A percentile compares a stretch with the other conserved stretches of the same genome.
These are phyloP conservation scores for Ammodytes dubius DNA, from an alignment of 2,113 vertebrate species.

Conservation along the genomic window DNA sequence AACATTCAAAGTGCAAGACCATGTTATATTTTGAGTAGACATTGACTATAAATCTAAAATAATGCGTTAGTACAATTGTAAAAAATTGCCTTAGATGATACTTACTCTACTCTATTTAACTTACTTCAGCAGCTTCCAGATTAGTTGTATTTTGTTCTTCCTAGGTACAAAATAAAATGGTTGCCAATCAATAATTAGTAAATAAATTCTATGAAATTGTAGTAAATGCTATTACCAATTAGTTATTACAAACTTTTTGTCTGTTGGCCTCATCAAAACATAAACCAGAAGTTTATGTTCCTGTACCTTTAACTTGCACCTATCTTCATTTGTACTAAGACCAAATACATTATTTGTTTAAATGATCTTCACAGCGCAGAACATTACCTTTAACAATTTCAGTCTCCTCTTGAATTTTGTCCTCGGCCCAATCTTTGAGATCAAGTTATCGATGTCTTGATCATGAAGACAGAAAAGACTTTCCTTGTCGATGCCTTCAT, in stretches of 20 bases:
- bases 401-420: constrained; percentile 28
- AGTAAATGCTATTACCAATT: neutral
- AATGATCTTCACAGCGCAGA: neutral
- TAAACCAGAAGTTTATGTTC: neutral
- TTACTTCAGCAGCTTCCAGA: constrained; percentile 7
- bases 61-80: neutral
- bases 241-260: neutral
- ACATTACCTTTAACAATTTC: constrained; percentile 44
- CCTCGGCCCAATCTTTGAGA: constrained; percentile 10
- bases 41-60: neutral
- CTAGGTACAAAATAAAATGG: neutral
- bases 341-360: neutral
- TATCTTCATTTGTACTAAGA: neutral
- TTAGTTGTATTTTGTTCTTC: neutral
- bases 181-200: neutral
- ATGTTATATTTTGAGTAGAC: neutral
- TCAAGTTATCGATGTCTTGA: neutral
- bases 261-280: neutral
- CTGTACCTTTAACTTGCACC: neutral
- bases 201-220: neutral
- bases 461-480: constrained; percentile 19
- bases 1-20: neutral
- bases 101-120: neutral
- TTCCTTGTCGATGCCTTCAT: constrained; percentile 11
- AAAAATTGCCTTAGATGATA: neutral